These are phyloP conservation scores for Poecilia gillii DNA, from an alignment of 2,797 vertebrate genomes.

Conservation along the genomic window DNA sequence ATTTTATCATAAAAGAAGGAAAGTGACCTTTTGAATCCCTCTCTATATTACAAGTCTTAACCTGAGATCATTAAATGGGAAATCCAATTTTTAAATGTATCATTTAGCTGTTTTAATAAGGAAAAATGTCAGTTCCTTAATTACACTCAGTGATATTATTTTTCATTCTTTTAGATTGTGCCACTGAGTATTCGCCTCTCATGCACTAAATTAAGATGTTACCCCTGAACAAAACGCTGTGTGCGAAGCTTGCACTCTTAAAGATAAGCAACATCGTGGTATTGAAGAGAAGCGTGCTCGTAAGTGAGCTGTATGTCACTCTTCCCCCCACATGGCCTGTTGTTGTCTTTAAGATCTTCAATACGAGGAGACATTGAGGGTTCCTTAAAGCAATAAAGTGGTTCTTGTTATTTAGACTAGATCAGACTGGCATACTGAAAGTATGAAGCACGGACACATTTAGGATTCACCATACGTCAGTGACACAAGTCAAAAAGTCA, in stretches of 20 bases:
- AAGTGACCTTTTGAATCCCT: conserved; percentile 52
- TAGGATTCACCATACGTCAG: neutral
- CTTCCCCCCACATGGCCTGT: conserved; percentile 32
- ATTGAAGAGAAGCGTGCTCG: conserved; percentile 18
- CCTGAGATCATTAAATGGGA: conserved; percentile 38
- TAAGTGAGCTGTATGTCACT: conserved; percentile 37
- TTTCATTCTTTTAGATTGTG: conserved; percentile 31
- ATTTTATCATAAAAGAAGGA: conserved; percentile 52
- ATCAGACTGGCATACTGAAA: neutral
- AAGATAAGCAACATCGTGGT: conserved; percentile 27
- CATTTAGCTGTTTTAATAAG: conserved; percentile 38
- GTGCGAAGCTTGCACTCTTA: conserved; percentile 2
- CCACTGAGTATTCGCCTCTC: conserved; percentile 10
- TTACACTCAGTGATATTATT: conserved; percentile 36
- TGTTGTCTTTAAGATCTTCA: conserved; percentile 38
- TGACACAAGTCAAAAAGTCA: conserved; percentile 5
- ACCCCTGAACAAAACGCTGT: conserved; percentile 11
- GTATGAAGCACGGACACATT: conserved; percentile 23
- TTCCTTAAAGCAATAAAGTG: conserved; percentile 25
- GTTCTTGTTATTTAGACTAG: conserved; percentile 17
- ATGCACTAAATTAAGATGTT: conserved; percentile 17
- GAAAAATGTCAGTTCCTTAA: conserved; percentile 27
- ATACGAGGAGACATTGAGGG: conserved; percentile 28
- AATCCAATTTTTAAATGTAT: conserved; percentile 42
- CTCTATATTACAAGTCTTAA: conserved; percentile 37